A percentile compares a stretch with the other conserved stretches of the same genome.
Evolutionary conservation across 2,888 invertebrate species (phyloP).

Genomic region (Hypomecis punctinalis): DNA sequence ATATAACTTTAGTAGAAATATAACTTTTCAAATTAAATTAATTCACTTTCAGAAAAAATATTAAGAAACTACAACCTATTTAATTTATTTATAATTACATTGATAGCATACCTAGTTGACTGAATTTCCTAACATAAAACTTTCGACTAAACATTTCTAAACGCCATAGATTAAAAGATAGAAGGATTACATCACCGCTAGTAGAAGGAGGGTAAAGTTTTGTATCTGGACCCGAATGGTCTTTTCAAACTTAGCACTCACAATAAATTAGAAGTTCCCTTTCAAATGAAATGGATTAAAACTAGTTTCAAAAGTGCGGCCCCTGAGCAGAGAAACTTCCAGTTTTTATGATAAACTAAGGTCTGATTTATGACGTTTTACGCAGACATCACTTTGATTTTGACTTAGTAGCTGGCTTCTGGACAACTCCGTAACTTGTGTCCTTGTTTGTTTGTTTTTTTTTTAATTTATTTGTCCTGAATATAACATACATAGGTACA

Average conservation of each 20-base stretch:
- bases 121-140: slow-evolving; percentile 37
- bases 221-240: slow-evolving; percentile 68
- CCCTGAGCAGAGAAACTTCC: slow-evolving; percentile 76
- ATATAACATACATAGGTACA: too few relatives aligned
- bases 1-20: too few relatives aligned
- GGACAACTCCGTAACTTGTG: too few relatives aligned
- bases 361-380: slow-evolving; percentile 73
- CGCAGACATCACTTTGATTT: slow-evolving; percentile 45
- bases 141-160: slow-evolving; percentile 54
- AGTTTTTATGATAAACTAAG: slow-evolving; percentile 84
- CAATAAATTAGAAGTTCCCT: slow-evolving; percentile 83
- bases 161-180: slow-evolving; percentile 64
- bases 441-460: too few relatives aligned
- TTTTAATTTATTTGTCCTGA: too few relatives aligned
- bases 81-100: too few relatives aligned
- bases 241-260: slow-evolving; percentile 79
- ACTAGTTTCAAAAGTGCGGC: slow-evolving; percentile 76
- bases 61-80: too few relatives aligned
- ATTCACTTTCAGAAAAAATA: too few relatives aligned
- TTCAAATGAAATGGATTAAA: slow-evolving; percentile 82
- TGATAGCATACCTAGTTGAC: slow-evolving; percentile 29
- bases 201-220: slow-evolving; percentile 69
- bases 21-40: too few relatives aligned
- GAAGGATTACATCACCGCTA: slow-evolving; percentile 71
- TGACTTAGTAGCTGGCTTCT: background rate